These are phyloP conservation scores for Bombus impatiens DNA, from an alignment of 1,140 invertebrate genomes.

Conservation along the genomic window DNA sequence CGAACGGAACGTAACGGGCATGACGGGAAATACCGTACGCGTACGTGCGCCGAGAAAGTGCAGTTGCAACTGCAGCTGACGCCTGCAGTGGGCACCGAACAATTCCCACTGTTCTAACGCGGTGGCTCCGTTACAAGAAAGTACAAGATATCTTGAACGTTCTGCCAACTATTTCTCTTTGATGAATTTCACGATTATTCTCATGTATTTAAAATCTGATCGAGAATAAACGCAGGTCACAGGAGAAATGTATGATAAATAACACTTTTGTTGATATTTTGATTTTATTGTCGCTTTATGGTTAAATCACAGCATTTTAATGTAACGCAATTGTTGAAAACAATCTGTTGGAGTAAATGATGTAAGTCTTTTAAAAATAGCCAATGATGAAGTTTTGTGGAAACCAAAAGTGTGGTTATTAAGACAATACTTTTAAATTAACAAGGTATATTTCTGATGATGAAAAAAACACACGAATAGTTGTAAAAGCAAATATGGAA, in stretches of 20 bases:
- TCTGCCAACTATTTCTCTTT: too few relatives aligned
- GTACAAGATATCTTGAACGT: not conserved
- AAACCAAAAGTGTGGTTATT: not conserved
- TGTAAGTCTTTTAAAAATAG: not conserved
- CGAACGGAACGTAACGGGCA: constrained; percentile 55
- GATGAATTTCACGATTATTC: not conserved
- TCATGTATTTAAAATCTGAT: not conserved
- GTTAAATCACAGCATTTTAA: too few relatives aligned
- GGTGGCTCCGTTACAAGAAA: constrained; percentile 28
- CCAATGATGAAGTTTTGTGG: too few relatives aligned
- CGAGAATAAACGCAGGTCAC: too few relatives aligned
- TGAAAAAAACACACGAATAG: too few relatives aligned
- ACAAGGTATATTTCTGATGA: too few relatives aligned
- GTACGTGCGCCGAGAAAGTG: constrained; percentile 63
- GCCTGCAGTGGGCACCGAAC: constrained; percentile 29
- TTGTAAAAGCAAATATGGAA: too few relatives aligned
- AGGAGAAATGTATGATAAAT: too few relatives aligned
- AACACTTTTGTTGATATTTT: too few relatives aligned
- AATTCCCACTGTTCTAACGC: constrained; percentile 54
- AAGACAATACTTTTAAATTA: not conserved
- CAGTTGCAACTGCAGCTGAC: constrained; percentile 54
- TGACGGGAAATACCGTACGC: constrained; percentile 57
- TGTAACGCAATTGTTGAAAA: too few relatives aligned
- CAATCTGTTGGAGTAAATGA: too few relatives aligned
- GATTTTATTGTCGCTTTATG: not conserved